Conservation (phyloP, 2,113 vertebrate species). For the Centrocercus urophasianus region DNA sequence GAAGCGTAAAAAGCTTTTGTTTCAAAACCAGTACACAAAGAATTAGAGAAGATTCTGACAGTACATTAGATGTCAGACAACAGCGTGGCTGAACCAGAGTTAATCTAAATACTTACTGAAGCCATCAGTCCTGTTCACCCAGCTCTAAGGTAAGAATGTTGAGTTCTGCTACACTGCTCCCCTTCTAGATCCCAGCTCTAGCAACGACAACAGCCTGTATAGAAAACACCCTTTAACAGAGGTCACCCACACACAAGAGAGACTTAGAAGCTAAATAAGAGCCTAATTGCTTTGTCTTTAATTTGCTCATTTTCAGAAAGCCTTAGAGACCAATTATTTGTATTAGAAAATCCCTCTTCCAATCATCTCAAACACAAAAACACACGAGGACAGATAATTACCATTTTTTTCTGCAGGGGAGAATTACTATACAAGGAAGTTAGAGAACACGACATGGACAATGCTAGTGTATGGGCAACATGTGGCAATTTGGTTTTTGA, state of each 20-base stretch:
- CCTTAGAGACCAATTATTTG: slow-evolving; percentile 41
- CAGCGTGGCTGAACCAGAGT: neutral
- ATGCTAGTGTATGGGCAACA: neutral
- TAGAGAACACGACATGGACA: neutral
- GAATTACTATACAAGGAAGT: neutral
- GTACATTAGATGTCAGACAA: neutral
- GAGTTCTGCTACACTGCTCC: neutral
- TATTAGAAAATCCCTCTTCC: neutral
- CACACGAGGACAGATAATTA: neutral
- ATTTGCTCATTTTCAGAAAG: neutral
- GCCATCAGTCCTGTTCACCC: neutral
- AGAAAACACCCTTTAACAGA: neutral
- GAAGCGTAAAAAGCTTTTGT: slow-evolving; percentile 14
- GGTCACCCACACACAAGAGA: neutral
- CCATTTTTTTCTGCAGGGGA: neutral
- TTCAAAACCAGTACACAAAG: slow-evolving; percentile 31
- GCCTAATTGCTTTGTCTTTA: neutral
- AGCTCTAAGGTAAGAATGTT: neutral
- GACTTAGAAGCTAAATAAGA: neutral
- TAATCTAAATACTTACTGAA: slow-evolving; percentile 20
- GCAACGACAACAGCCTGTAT: neutral
- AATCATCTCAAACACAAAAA: neutral
- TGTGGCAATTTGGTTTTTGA: neutral
- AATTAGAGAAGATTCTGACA: slow-evolving; percentile 1
- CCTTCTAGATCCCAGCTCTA: neutral